Evolutionary conservation across 1,140 invertebrate genomes (phyloP), one percentile per base, ranked within the genome.

Genomic region (Drosophila kohkoa): DNA sequence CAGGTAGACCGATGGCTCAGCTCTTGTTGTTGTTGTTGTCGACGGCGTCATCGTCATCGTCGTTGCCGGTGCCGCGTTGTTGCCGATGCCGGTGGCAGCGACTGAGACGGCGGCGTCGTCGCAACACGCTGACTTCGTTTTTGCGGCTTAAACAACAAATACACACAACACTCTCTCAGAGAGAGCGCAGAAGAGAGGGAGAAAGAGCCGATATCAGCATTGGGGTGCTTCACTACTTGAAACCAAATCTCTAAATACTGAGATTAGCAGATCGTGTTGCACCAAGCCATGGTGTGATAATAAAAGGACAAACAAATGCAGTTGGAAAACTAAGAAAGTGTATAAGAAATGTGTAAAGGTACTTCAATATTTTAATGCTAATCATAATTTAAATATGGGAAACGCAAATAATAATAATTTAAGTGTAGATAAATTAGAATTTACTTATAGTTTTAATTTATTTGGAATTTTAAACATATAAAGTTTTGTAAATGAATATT

Each of bases 101-200:
- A 75, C 62, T 81, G 73, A 65, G 69, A 82, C 77, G 76, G 38
- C 76, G 64, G 62, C 73, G 73, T 63, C 75, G 65, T 75, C 28
- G 52, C 52, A 38, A 70, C 67, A 77, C 71, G 75, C 75, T 70
- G 83, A 89, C 83, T 87, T 83, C 55, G 77, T 87, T 87, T 87
- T 83, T 88, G 83, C 83, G 83, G 83, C 83, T 87, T 88, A 88
- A 87, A 75, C 2, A 45, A 68, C 63, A 70, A 41, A 68, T 32
- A 67, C 49, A 54, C 10, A 38, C 32, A 35, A 57, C 13, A 52
- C 55, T 62, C 28, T 59, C 64, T 48, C 35, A 55, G 25, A 66
- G 6, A 55, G 13, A 48, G n/a, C n/a, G 45, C 20, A 25, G 20
- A 8, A 38, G 35, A 8, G 35, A 8, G 35, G 10, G 35, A 38